Base-by-base conservation (phyloP, 2,888 invertebrate species). In the Molanna angustata region DNA sequence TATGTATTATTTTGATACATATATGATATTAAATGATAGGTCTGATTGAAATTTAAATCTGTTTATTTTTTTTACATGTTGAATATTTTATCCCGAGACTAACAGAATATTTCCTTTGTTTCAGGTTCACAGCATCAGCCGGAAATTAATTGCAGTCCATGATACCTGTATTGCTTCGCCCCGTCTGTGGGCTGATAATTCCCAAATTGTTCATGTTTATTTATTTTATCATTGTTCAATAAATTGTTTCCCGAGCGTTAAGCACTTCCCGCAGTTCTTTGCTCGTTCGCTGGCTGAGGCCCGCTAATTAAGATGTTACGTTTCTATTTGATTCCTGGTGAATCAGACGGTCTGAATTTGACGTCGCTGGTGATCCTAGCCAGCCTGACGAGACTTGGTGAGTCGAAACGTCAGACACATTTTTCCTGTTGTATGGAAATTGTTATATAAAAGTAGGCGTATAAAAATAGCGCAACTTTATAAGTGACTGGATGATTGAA, bases 11-110 rank as follows among this genome's bases (percentile, higher is more conserved):
- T 66, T 64, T 66, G 67, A 67, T 40, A 62, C 56, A 60, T 54
- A 59, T 53, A 57, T 71, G 70, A 70, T 67, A 65, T 63, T 64
- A 58, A 68, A 71, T 71, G 70, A 70, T 71, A 71, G 70, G 69
- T 67, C 71, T 71, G 71, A 71, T 31, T 42, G 6, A 35, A 37
- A 39, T 16, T 45, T 44, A 42, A 31, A 44, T 43, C n/a, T n/a
- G n/a, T 44, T 50, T 22, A 20, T 22, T 21, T 49, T 42, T 37
- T 42, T 31, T 33, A 37, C n/a, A 17, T 27, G 17, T 43, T 50
- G 19, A 44, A 33, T 17, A n/a, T 4, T 4, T 39, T 20, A 20
- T n/a, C 21, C 13, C 9, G 21, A 9, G 13, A 40, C 37, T 48
- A 45, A 52, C 32, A 37, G 35, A 16, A 16, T 48, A 31, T 44